Percentiles rank a stretch among this genome's conserved stretches.
phyloP scores from a whole-genome alignment of 2,797 vertebrate species.

The Scyliorhinus canicula region DNA sequence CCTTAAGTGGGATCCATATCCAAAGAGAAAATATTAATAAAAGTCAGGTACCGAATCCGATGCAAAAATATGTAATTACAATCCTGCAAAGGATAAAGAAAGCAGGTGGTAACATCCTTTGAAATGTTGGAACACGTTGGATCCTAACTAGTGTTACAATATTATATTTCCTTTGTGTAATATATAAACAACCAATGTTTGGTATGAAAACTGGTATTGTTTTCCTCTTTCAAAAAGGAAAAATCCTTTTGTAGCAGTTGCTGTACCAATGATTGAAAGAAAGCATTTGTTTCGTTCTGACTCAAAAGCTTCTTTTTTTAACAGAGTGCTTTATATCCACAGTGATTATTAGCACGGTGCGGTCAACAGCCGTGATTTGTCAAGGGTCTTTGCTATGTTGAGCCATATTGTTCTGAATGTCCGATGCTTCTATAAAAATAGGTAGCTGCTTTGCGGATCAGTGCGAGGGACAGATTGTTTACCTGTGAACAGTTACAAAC shows the following conservation, averaged over 20 bases:
- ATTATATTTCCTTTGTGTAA: slow-evolving; percentile 17
- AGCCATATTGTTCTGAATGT: not conserved
- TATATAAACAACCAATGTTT: slow-evolving; percentile 25
- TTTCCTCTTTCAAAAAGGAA: not conserved
- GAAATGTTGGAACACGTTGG: not conserved
- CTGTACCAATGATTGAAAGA: not conserved
- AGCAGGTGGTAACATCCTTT: slow-evolving; percentile 5
- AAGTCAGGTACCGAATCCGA: not conserved
- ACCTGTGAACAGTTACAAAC: not conserved
- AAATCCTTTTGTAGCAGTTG: not conserved
- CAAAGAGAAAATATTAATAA: slow-evolving; percentile 11
- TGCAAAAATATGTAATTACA: slow-evolving; percentile 10
- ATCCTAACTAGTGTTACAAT: not conserved
- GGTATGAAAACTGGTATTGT: slow-evolving; percentile 15
- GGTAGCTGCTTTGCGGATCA: not conserved
- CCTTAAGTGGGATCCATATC: not conserved
- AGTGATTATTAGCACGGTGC: not conserved
- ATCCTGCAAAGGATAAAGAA: not conserved
- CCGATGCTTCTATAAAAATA: not conserved
- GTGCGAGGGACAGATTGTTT: not conserved
- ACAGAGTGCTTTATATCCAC: not conserved
- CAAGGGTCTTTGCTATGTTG: not conserved
- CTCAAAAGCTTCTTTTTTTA: not conserved
- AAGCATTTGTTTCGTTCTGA: not conserved
- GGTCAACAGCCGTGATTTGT: not conserved